Conservation (phyloP, 2,113 vertebrate species). For the Zosterops japonicus region DNA sequence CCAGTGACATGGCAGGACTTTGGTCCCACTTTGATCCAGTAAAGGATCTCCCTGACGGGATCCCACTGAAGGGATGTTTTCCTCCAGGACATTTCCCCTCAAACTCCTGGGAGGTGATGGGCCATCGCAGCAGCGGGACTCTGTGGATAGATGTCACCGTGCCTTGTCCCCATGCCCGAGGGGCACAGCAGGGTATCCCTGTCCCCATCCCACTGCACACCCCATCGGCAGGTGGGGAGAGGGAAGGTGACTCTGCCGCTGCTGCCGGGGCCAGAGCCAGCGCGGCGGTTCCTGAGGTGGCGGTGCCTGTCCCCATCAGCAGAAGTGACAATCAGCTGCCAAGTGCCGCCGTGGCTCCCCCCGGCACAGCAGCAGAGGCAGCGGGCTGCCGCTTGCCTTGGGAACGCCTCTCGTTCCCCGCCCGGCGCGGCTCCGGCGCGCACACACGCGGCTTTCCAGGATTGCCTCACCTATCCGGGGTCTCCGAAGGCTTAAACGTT, state of each 20-base stretch:
- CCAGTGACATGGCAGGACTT: rapidly evolving
- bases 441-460: background rate
- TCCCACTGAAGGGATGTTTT: rapidly evolving
- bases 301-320: background rate
- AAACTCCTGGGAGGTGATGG: background rate
- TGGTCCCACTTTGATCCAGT: rapidly evolving
- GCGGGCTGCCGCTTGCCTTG: background rate
- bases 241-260: background rate
- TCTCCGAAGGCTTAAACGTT: background rate
- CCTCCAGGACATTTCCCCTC: background rate
- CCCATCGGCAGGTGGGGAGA: rapidly evolving
- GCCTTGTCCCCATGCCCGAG: rapidly evolving
- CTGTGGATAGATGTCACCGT: rapidly evolving
- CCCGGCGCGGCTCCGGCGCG: rapidly evolving
- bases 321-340: background rate
- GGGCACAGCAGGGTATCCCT: background rate
- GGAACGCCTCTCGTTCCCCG: background rate
- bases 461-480: background rate
- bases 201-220: rapidly evolving
- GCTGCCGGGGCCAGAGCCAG: background rate
- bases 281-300: rapidly evolving
- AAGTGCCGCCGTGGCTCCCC: background rate
- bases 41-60: background rate
- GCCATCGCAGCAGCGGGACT: rapidly evolving
- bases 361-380: background rate